Evolutionary conservation across 2,797 vertebrate species (phyloP).

Genomic region (Rhincodon typus): DNA sequence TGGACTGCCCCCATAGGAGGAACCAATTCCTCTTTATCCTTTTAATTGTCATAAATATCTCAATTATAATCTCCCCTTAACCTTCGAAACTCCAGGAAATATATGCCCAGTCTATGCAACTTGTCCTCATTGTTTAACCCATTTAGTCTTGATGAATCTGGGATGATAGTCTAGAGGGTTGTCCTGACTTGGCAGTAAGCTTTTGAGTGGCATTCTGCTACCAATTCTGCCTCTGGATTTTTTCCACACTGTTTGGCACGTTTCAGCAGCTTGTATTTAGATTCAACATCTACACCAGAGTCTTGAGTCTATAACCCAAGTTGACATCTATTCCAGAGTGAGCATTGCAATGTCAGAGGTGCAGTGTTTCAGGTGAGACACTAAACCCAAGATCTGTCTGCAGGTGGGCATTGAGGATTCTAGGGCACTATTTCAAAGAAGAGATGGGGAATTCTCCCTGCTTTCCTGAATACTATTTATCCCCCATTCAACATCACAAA

Average conservation of each 20-base stretch:
- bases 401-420: not conserved
- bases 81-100: not conserved
- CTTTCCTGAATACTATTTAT: not conserved
- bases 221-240: not conserved
- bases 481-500: not conserved
- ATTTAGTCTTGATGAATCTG: not conserved
- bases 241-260: not conserved
- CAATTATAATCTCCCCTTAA: not conserved
- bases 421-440: not conserved
- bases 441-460: not conserved
- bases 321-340: not conserved
- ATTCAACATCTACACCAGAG: not conserved
- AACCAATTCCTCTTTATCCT: not conserved
- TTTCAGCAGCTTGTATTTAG: not conserved
- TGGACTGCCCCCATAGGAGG: not conserved
- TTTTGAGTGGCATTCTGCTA: too few relatives aligned
- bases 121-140: not conserved
- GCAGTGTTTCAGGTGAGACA: not conserved
- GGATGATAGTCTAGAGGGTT: not conserved
- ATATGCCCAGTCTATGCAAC: not conserved
- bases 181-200: not conserved
- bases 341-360: not conserved
- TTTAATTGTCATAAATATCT: not conserved
- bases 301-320: not conserved
- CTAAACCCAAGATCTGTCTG: not conserved